Evolutionary conservation across 2,888 invertebrate genomes (phyloP), one percentile per base, ranked within the genome.

Genomic region (Linnaemya vulpina): DNA sequence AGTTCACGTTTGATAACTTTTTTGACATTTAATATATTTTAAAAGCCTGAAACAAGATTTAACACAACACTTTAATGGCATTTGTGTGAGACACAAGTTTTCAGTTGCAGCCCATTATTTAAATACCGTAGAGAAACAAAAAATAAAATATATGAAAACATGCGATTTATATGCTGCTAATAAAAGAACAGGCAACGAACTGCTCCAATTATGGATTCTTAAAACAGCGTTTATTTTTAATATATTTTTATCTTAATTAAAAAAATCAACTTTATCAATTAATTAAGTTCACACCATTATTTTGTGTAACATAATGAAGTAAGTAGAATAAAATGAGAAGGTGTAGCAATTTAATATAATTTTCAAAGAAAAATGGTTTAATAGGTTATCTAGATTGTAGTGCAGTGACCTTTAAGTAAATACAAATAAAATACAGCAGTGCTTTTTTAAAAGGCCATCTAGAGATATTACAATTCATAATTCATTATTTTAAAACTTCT

Each of bases 211-310:
- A 30, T 13, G 10, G 49, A n/a, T 60, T n/a, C 35, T 35, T 49
- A 74, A 38, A 38, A 51, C 17, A 4, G 1, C 60, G 60, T 58
- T 49, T 60, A 51, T 68, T 60, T 65, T 76, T 35, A 58, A 40
- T 46, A 38, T 38, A 22, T 58, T 58, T 46, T 80, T 77, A 73
- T 77, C 68, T 73, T 51, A 81, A 73, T 77, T 84, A 73, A 68
- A 53, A n/a, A 68, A 63, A 63, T 77, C 43, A 74, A 55, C 17
- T 51, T 84, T 81, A 81, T 81, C 77, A 84, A 74, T 81, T 81
- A 84, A 81, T 84, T 84, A 77, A 73, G 62, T 80, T 81, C 73
- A 80, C 84, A 81, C 76, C 49, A 71, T 76, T 84, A 58, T 70
- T 53, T 68, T 40, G 11, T 40, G 1, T 30, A 30, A 30, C 9